These are phyloP conservation scores for Natrix natrix DNA, from an alignment of 2,797 vertebrate genomes.

Conservation along the genomic window DNA sequence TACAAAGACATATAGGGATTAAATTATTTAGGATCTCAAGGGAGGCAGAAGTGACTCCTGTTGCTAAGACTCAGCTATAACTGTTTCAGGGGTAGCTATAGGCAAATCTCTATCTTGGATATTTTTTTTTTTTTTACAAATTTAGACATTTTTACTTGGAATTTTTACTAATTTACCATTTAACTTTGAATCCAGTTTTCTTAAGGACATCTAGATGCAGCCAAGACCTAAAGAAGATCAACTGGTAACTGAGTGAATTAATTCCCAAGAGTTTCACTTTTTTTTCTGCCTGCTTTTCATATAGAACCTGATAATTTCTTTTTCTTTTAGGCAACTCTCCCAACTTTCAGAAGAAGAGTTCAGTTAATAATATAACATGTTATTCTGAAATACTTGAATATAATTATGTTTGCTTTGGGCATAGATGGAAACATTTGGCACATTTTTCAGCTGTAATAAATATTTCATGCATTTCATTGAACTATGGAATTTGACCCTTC, in stretches of 20 bases:
- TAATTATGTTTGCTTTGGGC: not conserved
- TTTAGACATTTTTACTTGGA: slow-evolving; percentile 22
- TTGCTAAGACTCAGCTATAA: slow-evolving; percentile 6
- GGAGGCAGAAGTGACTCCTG: not conserved
- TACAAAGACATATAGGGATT: not conserved
- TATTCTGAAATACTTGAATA: not conserved
- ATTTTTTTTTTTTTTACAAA: not conserved
- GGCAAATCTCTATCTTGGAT: slow-evolving; percentile 3
- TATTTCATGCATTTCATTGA: not conserved
- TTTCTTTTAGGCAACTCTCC: not conserved
- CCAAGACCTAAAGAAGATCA: not conserved
- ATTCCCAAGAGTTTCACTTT: not conserved
- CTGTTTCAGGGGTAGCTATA: slow-evolving; percentile 7
- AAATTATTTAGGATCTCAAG: not conserved
- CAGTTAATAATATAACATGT: not conserved
- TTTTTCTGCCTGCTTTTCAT: not conserved
- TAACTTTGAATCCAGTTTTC: slow-evolving; percentile 31
- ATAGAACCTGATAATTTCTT: not conserved
- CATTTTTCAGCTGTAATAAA: not conserved
- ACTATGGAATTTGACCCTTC: not conserved
- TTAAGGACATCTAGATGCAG: not conserved
- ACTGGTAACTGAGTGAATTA: slow-evolving; percentile 8
- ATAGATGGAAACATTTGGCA: not conserved
- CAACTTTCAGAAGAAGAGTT: not conserved
- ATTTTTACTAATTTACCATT: slow-evolving; percentile 21